phyloP scores from a whole-genome alignment of 2,888 invertebrate genomes.

The Chrysina gloriosa region DNA sequence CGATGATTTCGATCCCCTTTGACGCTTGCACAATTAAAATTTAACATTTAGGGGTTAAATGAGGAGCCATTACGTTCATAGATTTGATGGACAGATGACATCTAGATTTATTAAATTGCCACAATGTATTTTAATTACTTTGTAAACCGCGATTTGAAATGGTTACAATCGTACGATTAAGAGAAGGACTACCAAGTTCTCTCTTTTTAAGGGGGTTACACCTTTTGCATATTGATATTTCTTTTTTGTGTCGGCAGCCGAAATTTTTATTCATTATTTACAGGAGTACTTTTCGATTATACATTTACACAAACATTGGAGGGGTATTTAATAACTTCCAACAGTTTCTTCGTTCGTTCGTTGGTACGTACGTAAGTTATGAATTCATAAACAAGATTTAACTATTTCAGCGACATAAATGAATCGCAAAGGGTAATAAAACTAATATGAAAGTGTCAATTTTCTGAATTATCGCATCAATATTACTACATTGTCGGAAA shows the following conservation, averaged over 20 bases:
- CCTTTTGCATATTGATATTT: too few species aligned
- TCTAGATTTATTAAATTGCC: not conserved
- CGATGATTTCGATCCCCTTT: not conserved
- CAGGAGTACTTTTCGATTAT: too few species aligned
- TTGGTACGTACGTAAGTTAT: slow-evolving; percentile 52
- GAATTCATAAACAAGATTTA: slow-evolving; percentile 59
- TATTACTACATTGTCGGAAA: slow-evolving; percentile 44
- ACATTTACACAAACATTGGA: too few species aligned
- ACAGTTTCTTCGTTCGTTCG: too few species aligned
- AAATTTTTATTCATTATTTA: too few species aligned
- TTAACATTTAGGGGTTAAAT: slow-evolving; percentile 12
- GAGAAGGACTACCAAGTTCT: not conserved
- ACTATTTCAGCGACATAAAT: slow-evolving; percentile 58
- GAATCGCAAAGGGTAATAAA: slow-evolving; percentile 55
- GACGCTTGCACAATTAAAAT: slow-evolving; percentile 15
- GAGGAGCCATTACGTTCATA: slow-evolving; percentile 4
- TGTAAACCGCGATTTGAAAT: slow-evolving; percentile 13
- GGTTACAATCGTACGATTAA: not conserved
- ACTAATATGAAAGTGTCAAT: slow-evolving; percentile 62
- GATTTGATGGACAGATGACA: slow-evolving; percentile 31
- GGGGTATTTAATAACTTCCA: too few species aligned
- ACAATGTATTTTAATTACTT: slow-evolving; percentile 31
- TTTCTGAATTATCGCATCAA: slow-evolving; percentile 46
- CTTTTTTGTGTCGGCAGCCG: too few species aligned
- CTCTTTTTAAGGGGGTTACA: not conserved